phyloP scores from a whole-genome alignment of 2,113 vertebrate genomes.

The Grammomys dolichurus region DNA sequence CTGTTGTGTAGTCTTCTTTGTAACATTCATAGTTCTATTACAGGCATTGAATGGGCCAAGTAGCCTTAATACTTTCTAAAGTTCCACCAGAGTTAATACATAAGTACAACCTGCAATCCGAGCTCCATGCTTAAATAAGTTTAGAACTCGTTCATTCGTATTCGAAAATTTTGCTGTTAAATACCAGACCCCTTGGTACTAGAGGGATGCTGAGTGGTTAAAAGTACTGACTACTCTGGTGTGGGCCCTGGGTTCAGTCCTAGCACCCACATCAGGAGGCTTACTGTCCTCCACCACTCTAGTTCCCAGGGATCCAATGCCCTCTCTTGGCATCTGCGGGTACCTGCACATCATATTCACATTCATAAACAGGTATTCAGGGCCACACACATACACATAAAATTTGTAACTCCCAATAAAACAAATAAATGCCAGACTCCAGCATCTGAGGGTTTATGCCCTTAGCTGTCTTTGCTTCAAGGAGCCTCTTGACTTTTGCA shows the following conservation, averaged over 20 bases:
- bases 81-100: neutral
- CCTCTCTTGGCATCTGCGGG: neutral
- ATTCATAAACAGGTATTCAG: neutral
- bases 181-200: neutral
- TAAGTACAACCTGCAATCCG: neutral
- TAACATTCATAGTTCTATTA: neutral
- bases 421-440: neutral
- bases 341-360: neutral
- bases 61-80: neutral
- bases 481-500: neutral
- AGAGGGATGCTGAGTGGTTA: neutral
- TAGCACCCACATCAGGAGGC: neutral
- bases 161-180: neutral
- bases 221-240: neutral
- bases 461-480: neutral
- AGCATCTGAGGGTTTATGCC: neutral
- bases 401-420: neutral
- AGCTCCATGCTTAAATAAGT: neutral
- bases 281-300: neutral
- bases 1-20: neutral
- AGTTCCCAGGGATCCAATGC: neutral
- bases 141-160: neutral
- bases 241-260: neutral
- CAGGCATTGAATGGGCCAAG: neutral
- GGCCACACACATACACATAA: neutral